Base-by-base conservation (phyloP, 2,888 invertebrate species). In the Tholera decimalis region DNA sequence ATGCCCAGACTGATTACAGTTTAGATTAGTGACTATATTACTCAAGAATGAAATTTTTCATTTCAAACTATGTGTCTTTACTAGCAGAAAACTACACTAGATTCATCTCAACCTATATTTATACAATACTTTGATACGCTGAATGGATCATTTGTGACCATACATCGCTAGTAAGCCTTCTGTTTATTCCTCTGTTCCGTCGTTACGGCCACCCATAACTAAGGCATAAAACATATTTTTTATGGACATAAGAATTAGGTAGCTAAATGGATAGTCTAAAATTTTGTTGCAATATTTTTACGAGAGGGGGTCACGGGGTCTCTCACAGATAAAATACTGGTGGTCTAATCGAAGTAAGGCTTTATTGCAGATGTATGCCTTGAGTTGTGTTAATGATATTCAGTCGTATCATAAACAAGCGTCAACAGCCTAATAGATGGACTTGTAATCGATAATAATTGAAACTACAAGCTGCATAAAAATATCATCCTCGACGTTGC, bases 181-280 rank as follows among this genome's bases (percentile, higher is more conserved):
- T 73, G 47, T 22, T 3, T 2, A 5, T 35, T n/a, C 22, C 13
- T 44, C 4, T 9, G n/a, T 3, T 6, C 13, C 15, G 59, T 30
- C 26, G 18, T 68, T 78, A 73, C 57, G 57, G 41, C 54, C 56
- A 44, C 28, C 79, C 49, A 61, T 76, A 63, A 67, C 75, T 57
- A 55, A 46, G 35, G 43, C 50, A 77, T 79, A 70, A 79, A 75
- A 75, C 76, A 77, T 76, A 79, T 79, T 71, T 77, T 77, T 79
- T 77, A 75, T 76, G 64, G 59, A 50, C 71, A 72, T 72, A 77
- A 71, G 71, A 75, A 77, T 79, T 79, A 79, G 67, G 71, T 76
- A 64, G 56, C 71, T 78, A 73, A 76, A 73, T 75, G 79, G 61
- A 67, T 67, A 78, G 65, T 63, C 71, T 70, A 66, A 79, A 70